Evolutionary conservation across 2,888 invertebrate species (phyloP).

Genomic region (Gasteruption jaculator): DNA sequence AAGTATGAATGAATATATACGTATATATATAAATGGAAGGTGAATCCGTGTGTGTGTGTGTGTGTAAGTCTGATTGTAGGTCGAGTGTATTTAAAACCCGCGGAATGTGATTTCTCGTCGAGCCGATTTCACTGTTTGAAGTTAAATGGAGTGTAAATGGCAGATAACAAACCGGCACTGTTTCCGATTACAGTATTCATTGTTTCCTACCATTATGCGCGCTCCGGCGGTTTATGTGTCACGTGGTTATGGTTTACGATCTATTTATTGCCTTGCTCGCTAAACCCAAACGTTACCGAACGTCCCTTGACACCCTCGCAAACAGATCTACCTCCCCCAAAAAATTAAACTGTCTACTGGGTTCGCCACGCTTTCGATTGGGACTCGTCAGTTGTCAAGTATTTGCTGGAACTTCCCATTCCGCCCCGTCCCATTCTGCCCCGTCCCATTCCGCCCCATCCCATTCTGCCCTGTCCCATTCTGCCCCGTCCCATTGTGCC

Average conservation of each 20-base stretch:
- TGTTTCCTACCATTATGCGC: conserved; percentile 53
- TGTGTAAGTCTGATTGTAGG: too few relatives aligned
- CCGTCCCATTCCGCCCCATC: too few relatives aligned
- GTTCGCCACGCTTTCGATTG: too few relatives aligned
- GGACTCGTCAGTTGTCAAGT: too few relatives aligned
- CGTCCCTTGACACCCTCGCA: conserved; percentile 11
- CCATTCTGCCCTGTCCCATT: too few relatives aligned
- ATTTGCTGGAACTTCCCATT: too few relatives aligned
- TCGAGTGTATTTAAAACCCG: conserved; percentile 49
- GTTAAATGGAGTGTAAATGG: conserved; percentile 53
- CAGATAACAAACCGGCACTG: conserved; percentile 53
- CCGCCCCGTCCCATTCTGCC: too few relatives aligned
- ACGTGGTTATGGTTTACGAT: conserved; percentile 49
- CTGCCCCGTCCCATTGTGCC: too few relatives aligned
- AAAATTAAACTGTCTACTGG: too few relatives aligned
- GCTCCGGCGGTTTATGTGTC: conserved; percentile 49
- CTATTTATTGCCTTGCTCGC: conserved; percentile 42
- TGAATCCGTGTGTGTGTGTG: too few relatives aligned
- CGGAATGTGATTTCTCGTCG: conserved; percentile 43
- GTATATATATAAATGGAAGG: too few relatives aligned
- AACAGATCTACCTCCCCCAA: conserved; percentile 7
- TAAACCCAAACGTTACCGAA: conserved; percentile 17
- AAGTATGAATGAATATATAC: too few relatives aligned
- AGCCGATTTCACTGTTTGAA: conserved; percentile 50
- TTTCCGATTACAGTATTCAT: conserved; percentile 53